Evolutionary conservation across 2,113 vertebrate genomes (phyloP), one percentile per base, ranked within the genome.

Genomic region (Sander lucioperca): DNA sequence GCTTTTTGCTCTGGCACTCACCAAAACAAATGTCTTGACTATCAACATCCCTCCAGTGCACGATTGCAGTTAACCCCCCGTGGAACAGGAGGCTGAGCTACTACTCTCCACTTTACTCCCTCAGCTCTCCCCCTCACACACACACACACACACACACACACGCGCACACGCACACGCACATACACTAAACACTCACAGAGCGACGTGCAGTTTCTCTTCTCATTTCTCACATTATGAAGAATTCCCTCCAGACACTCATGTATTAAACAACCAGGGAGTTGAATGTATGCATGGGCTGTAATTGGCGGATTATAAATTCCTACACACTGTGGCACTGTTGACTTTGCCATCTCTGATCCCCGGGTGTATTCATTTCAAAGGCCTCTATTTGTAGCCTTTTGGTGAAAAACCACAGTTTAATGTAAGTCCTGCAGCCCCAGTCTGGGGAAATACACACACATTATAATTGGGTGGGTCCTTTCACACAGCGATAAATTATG

Each of bases 261-360:
- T 74, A 66, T 87, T 79, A 88, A 87, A 79, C 86, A 89, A 23
- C 82, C 64, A 33, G 74, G 84, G 91, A 89, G 71, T 56, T 82
- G 86, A 82, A 85, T 86, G 83, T 80, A 77, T 90, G 83, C 87
- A 75, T 63, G 69, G 15, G 67, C 70, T 89, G 84, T 94, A 94
- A 94, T 93, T 93, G 93, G 82, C n/a, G 7, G 87, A 93, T 94
- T 93, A 91, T 85, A 62, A 84, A 91, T 94, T 93, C 91, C 90
- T 84, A 85, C 85, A 89, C 91, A 83, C 89, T 85, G 84, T 85
- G 80, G 91, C 79, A 25, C 74, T 90, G 89, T 94, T 91, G 91
- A 90, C 88, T 85, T 89, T 89, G 56, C 84, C 80, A 59, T 86
- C 77, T 88, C 73, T 86, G 89, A 86, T 86, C 82, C 93, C 88